phyloP scores from a whole-genome alignment of 2,113 vertebrate species.

The Mastomys coucha region DNA sequence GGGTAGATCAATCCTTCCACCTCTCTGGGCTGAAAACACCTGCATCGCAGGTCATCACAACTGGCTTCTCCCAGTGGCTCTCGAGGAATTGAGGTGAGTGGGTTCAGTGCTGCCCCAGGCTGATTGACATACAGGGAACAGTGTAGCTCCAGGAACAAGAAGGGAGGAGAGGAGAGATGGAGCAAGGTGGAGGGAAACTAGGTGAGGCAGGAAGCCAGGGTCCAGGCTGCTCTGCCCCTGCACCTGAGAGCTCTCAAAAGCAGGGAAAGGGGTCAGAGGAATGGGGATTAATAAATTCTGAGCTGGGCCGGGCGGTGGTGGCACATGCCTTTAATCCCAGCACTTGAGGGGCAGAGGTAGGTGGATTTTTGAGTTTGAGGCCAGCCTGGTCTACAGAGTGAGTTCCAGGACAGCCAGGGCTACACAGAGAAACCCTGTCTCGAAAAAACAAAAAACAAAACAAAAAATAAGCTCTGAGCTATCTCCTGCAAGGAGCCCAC shows the following conservation, averaged over 20 bases:
- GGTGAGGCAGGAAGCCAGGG: not conserved
- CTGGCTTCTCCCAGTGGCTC: constrained; percentile 34
- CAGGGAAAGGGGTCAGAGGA: not conserved
- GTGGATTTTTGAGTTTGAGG: no score
- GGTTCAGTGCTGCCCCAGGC: not conserved
- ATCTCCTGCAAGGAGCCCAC: not conserved
- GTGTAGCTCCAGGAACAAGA: not conserved
- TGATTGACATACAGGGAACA: not conserved
- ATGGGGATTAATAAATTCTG: not conserved
- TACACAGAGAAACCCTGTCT: no score
- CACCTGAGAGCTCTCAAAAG: not conserved
- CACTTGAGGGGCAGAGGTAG: no score
- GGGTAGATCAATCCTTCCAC: not conserved
- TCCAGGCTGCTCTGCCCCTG: not conserved
- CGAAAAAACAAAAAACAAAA: no score
- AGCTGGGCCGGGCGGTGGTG: no score
- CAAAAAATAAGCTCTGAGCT: not conserved
- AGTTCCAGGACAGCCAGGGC: no score
- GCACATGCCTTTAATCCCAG: no score
- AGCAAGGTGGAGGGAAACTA: not conserved
- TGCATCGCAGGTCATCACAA: not conserved
- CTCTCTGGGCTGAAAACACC: not conserved
- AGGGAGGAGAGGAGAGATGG: fast-evolving
- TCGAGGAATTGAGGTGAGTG: constrained; percentile 67
- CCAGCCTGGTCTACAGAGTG: no score